Percentiles rank a stretch among this genome's conserved stretches.
Evolutionary conservation across 2,888 invertebrate species (phyloP).

Genomic region (Piscicola geometra): DNA sequence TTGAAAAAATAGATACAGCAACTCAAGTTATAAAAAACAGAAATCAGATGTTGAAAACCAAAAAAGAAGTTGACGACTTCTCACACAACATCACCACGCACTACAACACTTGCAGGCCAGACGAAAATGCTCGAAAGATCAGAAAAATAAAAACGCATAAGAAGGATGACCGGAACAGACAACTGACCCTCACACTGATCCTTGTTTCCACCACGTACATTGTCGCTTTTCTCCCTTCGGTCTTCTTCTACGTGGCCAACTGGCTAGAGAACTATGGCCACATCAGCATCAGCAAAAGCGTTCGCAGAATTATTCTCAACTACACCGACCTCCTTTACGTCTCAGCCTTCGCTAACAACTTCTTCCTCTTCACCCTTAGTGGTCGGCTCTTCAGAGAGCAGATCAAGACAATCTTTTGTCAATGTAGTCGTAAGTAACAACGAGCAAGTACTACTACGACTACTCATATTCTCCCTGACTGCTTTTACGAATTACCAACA

Average conservation of each 20-base stretch:
- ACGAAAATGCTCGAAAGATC: background rate
- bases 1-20: background rate
- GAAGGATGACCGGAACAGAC: constrained; percentile 41
- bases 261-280: constrained; percentile 28
- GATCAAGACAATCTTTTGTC: constrained; percentile 41
- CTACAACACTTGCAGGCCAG: background rate
- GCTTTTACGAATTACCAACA: constrained; percentile 33
- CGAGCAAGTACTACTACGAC: no score
- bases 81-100: background rate
- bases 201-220: constrained; percentile 45
- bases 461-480: constrained; percentile 36
- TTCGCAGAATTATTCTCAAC: constrained; percentile 37
- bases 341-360: constrained; percentile 45
- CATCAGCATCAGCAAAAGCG: constrained; percentile 17
- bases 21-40: background rate
- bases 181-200: constrained; percentile 45
- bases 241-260: constrained; percentile 40
- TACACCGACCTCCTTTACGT: constrained; percentile 43
- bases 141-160: no score
- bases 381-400: constrained; percentile 45
- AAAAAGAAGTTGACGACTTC: background rate
- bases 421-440: no score
- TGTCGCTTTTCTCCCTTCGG: constrained; percentile 41
- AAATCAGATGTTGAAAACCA: background rate
- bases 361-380: constrained; percentile 45